These are phyloP conservation scores for Felis chaus DNA, from an alignment of 2,113 vertebrate genomes.

Conservation along the genomic window DNA sequence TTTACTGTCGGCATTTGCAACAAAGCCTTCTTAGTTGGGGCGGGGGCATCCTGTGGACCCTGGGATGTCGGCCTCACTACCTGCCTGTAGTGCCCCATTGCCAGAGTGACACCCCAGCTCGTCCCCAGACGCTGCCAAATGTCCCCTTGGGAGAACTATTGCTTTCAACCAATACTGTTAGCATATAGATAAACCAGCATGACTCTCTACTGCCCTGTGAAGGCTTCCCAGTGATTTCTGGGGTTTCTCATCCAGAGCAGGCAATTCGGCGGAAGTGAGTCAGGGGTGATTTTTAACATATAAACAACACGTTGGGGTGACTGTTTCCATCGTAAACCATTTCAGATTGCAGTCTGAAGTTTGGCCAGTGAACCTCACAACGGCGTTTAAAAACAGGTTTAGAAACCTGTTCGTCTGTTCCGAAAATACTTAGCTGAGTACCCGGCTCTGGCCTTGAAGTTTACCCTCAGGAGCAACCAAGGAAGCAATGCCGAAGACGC, in stretches of 20 bases:
- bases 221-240: constrained; percentile 70
- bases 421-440: constrained; percentile 41
- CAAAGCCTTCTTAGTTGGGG: rapidly evolving
- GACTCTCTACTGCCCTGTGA: constrained; percentile 16
- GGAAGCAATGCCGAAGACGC: constrained; percentile 36
- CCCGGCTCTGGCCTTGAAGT: not conserved
- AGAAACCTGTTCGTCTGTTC: constrained; percentile 58
- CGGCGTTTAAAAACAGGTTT: not conserved
- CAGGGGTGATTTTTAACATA: constrained; percentile 54
- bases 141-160: not conserved
- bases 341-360: not conserved
- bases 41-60: not conserved
- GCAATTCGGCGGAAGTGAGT: constrained; percentile 66
- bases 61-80: not conserved
- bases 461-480: constrained; percentile 10
- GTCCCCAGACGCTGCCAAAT: not conserved
- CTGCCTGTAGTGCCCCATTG: rapidly evolving
- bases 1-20: not conserved
- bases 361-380: constrained; percentile 64
- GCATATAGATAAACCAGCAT: not conserved
- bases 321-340: constrained; percentile 30
- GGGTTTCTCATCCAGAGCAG: constrained; percentile 55
- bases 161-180: constrained; percentile 38
- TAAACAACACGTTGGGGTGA: not conserved
- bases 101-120: not conserved